Percentiles rank a stretch among this genome's conserved stretches.
phyloP scores from a whole-genome alignment of 2,113 vertebrate species.

The Apeltes quadracus region DNA sequence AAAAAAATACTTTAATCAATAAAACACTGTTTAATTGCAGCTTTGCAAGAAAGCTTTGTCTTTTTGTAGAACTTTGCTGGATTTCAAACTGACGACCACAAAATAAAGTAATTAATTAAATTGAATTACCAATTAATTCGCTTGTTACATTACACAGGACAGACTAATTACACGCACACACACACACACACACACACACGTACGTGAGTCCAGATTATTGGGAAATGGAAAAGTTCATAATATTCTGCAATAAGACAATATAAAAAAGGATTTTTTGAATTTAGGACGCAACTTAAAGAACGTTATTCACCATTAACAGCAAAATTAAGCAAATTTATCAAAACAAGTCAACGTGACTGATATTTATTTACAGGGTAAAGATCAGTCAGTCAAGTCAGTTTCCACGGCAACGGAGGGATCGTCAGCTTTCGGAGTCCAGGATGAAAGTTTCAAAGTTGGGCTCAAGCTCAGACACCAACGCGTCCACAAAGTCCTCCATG shows the following conservation, averaged over 20 bases:
- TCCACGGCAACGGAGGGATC: not conserved
- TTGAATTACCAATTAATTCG: too few relatives aligned
- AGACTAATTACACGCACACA: too few relatives aligned
- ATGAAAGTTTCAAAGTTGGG: slow-evolving; percentile 92
- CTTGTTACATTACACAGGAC: not conserved
- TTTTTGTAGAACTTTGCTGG: too few relatives aligned
- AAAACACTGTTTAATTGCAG: not conserved
- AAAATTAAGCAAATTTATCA: slow-evolving; percentile 7
- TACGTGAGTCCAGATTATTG: not conserved
- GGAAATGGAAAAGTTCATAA: not conserved
- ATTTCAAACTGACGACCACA: not conserved
- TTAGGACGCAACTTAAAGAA: not conserved
- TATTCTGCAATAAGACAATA: not conserved
- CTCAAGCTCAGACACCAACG: slow-evolving; percentile 92
- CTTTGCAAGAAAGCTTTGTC: not conserved
- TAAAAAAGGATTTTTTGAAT: not conserved
- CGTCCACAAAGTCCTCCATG: slow-evolving; percentile 91
- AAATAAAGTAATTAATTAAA: not conserved
- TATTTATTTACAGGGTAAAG: slow-evolving; percentile 2
- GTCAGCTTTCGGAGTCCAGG: slow-evolving; percentile 87
- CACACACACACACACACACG: too few relatives aligned
- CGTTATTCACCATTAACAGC: not conserved
- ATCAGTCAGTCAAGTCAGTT: slow-evolving; percentile 9
- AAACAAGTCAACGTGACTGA: slow-evolving; percentile 41
- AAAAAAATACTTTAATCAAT: not conserved